A percentile compares a stretch with the other conserved stretches of the same genome.
phyloP scores from a whole-genome alignment of 1,140 invertebrate species.

The Tetranychus cinnabarinus region DNA sequence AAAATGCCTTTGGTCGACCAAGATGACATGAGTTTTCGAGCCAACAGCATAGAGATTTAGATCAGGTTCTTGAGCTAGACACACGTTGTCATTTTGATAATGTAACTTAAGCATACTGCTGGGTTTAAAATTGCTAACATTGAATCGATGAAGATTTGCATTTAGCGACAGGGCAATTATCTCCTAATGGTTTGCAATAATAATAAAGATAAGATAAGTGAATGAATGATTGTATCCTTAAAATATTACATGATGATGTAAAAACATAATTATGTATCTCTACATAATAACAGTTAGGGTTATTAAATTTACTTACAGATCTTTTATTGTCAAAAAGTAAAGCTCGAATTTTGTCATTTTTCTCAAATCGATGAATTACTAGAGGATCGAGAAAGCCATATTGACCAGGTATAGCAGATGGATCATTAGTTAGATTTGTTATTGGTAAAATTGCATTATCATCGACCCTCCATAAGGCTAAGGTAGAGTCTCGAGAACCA shows the following conservation, averaged over 20 bases:
- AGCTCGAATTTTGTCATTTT: conserved; percentile 50
- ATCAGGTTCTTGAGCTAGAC: conserved; percentile 52
- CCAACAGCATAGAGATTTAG: conserved; percentile 70
- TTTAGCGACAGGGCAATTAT: conserved; percentile 52
- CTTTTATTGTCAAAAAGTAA: conserved; percentile 50
- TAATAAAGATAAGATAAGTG: background rate
- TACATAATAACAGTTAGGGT: too few relatives aligned
- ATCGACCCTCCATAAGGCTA: conserved; percentile 27
- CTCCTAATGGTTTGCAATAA: conserved; percentile 12
- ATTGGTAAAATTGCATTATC: conserved; percentile 1
- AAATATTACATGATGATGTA: too few relatives aligned
- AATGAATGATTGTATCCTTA: background rate
- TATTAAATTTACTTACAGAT: background rate
- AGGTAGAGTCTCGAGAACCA: conserved; percentile 57
- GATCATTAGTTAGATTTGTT: conserved; percentile 3
- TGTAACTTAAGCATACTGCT: conserved; percentile 61
- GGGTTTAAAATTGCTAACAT: conserved; percentile 55
- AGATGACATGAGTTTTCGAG: conserved; percentile 67
- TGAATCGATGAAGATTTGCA: conserved; percentile 71
- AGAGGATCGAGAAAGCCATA: conserved; percentile 16
- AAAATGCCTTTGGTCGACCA: conserved; percentile 63
- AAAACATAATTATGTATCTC: too few relatives aligned
- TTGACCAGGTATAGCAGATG: background rate
- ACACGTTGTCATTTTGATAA: conserved; percentile 74
- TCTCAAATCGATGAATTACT: conserved; percentile 43